These are phyloP conservation scores for Heteractis magnifica DNA, from an alignment of 92 coral and sea anemone genomes.

Conservation along the genomic window DNA sequence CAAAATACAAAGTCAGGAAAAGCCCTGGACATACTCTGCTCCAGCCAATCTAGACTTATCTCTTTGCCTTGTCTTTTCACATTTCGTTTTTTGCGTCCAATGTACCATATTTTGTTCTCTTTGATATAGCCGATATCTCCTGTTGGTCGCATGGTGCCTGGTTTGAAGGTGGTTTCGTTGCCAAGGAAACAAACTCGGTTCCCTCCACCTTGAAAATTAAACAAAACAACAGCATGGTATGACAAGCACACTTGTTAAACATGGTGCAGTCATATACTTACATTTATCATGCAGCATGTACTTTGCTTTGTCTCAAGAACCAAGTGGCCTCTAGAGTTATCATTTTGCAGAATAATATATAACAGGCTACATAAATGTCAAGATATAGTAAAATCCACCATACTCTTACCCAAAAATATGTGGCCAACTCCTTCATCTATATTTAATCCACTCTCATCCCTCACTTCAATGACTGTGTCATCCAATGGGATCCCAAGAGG, in stretches of 20 bases:
- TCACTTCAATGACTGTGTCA: constrained; percentile 60
- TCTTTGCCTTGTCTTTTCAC: constrained; percentile 78
- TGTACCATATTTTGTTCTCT: constrained; percentile 60
- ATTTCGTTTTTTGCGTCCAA: constrained; percentile 81
- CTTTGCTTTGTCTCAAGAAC: too few relatives aligned
- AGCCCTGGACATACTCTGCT: constrained; percentile 50
- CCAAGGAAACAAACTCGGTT: constrained; percentile 82
- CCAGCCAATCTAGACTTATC: constrained; percentile 68
- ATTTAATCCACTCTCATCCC: constrained; percentile 43
- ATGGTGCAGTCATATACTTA: too few relatives aligned
- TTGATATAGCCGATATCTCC: constrained; percentile 81
- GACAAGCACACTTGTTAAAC: not conserved
- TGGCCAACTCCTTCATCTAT: constrained; percentile 71
- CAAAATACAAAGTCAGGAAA: constrained; percentile 45
- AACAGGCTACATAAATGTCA: too few relatives aligned
- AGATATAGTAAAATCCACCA: not conserved
- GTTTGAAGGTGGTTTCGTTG: constrained; percentile 47
- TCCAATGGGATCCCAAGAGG: constrained; percentile 63
- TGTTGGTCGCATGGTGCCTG: constrained; percentile 68
- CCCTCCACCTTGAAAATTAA: constrained; percentile 62
- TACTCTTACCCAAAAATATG: constrained; percentile 71
- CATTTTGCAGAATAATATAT: too few relatives aligned
- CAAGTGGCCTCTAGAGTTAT: too few relatives aligned
- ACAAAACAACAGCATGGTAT: not conserved
- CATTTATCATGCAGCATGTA: too few relatives aligned